Base-by-base conservation (phyloP, 2,113 vertebrate species). In the Rhinolophus sinicus region DNA sequence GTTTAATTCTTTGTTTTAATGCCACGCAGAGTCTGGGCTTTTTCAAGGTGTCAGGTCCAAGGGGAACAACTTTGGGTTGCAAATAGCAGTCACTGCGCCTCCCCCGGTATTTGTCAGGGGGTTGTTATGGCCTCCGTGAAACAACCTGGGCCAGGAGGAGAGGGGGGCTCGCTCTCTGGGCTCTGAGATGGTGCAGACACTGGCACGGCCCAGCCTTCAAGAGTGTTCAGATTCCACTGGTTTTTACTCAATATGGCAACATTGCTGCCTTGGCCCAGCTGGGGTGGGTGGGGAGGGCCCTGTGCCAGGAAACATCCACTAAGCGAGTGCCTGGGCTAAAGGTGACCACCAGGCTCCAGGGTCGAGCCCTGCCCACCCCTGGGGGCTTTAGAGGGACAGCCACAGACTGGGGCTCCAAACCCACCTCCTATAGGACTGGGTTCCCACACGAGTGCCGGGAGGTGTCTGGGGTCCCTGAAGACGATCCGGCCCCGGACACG, bases 171-270 rank as follows among this genome's bases (percentile, higher is more conserved):
- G 58, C 97, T 97, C 97, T 97, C 97, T 67, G 98, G 99, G 98
- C 99, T 98, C 98, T 99, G 99, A 99, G 99, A 99, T 99, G 99
- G 99, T 99, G 99, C 99, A 99, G 99, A 98, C 99, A 98, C 99
- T 99, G 99, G 99, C 99, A 99, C 98, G 0, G 96, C 97, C 88
- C 97, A 69, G 98, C 97, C 95, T 96, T 93, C 76, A 97, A 98
- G 98, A 97, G 98, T 99, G 99, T 99, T 99, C 97, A 69, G 98
- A 98, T 99, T 99, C 99, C 99, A 99, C 99, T 98, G 99, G 28
- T 99, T 99, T 99, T 99, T 99, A 99, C 99, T 99, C 99, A 99
- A 99, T 99, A 99, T 99, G 99, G 99, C 99, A 98, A 99, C 99
- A 98, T 98, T 99, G 98, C 98, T 98, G 97, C 98, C 99, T 99